These are phyloP conservation scores for Thecocarcelia acutangulata DNA, from an alignment of 2,888 invertebrate species.

Conservation along the genomic window DNA sequence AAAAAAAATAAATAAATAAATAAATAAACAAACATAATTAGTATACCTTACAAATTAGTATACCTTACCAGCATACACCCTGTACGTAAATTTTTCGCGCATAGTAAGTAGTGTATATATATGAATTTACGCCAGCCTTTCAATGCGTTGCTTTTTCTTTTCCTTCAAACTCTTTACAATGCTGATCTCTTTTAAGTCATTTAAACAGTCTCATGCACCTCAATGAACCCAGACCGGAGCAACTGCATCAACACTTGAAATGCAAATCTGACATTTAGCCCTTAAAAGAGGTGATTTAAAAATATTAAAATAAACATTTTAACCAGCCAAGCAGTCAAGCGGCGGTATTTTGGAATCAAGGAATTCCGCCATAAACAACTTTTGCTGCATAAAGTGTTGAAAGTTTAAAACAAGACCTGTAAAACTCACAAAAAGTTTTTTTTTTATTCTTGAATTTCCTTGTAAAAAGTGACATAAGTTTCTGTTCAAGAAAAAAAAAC, in stretches of 20 bases:
- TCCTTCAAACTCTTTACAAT: background rate
- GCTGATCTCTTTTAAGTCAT: conserved; percentile 3
- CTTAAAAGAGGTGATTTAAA: conserved; percentile 66
- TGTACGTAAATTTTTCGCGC: too few species aligned
- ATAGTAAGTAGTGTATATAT: too few species aligned
- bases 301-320: conserved; percentile 63
- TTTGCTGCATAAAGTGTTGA: background rate
- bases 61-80: too few species aligned
- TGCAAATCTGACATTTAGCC: conserved; percentile 66
- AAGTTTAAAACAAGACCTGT: background rate
- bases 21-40: too few species aligned
- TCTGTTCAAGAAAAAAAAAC: background rate
- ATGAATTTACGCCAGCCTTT: too few species aligned
- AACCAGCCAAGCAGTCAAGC: conserved; percentile 38
- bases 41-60: too few species aligned
- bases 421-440: conserved; percentile 26
- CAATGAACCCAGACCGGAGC: conserved; percentile 13
- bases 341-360: conserved; percentile 13
- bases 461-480: conserved; percentile 24
- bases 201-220: conserved; percentile 17
- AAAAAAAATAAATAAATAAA: too few species aligned
- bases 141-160: too few species aligned
- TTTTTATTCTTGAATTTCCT: conserved; percentile 37
- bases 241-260: conserved; percentile 32
- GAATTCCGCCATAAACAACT: background rate